Evolutionary conservation across 2,888 invertebrate species (phyloP).

Genomic region (Diadromus collaris): DNA sequence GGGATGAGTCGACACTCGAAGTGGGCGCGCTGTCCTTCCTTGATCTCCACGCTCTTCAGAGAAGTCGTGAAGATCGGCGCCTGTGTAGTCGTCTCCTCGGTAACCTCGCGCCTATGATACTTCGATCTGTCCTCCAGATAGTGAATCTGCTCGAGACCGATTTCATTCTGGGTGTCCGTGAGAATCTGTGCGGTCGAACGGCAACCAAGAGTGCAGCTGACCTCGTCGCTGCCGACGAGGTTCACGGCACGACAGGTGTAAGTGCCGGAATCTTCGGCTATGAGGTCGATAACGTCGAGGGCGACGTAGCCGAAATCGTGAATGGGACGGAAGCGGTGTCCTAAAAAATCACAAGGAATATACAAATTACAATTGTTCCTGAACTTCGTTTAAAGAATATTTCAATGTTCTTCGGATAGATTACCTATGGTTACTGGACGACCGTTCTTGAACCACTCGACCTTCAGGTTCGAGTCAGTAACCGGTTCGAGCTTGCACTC

Average conservation of each 20-base stretch:
- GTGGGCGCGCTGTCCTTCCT: conserved; percentile 96
- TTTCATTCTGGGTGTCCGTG: conserved; percentile 93
- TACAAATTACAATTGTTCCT: neutral
- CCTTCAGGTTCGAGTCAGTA: conserved; percentile 97
- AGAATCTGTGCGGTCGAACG: conserved; percentile 90
- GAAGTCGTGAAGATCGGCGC: conserved; percentile 97
- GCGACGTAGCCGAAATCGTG: conserved; percentile 99
- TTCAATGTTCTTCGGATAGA: conserved; percentile 56
- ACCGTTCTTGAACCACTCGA: conserved; percentile 98
- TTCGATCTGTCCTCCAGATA: conserved; percentile 92
- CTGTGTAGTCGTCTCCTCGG: conserved; percentile 93
- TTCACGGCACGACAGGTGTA: conserved; percentile 98
- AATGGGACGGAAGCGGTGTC: conserved; percentile 97
- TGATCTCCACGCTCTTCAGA: conserved; percentile 94
- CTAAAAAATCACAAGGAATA: conserved; percentile 72
- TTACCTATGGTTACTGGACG: conserved; percentile 94
- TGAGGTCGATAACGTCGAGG: conserved; percentile 96
- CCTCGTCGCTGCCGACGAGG: conserved; percentile 93
- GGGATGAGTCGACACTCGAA: conserved; percentile 97
- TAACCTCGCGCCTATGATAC: conserved; percentile 87
- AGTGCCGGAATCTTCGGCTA: conserved; percentile 96
- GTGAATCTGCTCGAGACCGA: conserved; percentile 94
- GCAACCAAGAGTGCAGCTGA: conserved; percentile 87
- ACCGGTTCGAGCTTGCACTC: conserved; percentile 99
- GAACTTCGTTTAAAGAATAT: conserved; percentile 5